A percentile compares a stretch with the other conserved stretches of the same genome.
phyloP scores from a whole-genome alignment of 2,113 vertebrate species.

The Trogon surrucura region DNA sequence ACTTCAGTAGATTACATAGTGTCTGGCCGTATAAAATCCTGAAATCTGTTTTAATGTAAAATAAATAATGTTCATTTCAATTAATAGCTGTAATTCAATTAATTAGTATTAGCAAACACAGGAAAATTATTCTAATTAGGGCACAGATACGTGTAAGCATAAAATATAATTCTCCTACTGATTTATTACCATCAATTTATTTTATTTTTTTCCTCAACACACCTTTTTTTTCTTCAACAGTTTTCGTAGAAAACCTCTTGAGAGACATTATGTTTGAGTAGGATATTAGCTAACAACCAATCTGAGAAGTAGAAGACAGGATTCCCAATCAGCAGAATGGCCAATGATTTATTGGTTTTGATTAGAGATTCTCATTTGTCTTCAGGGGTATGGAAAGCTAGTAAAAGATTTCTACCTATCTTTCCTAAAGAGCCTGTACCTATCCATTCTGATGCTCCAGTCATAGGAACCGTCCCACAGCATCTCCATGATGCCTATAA shows the following conservation, averaged over 20 bases:
- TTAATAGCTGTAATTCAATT: neutral
- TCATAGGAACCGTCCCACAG: no score
- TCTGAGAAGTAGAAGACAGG: constrained; percentile 18
- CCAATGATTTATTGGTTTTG: constrained; percentile 59
- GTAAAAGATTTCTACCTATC: constrained; percentile 34
- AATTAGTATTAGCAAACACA: neutral
- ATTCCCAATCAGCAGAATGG: constrained; percentile 55
- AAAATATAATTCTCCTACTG: neutral
- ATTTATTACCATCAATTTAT: neutral
- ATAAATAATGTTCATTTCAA: neutral
- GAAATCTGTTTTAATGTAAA: neutral
- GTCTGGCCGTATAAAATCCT: neutral
- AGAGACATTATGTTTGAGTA: constrained; percentile 46
- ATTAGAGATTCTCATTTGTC: constrained; percentile 59
- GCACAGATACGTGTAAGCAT: neutral
- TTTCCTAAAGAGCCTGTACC: no score
- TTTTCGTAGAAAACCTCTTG: constrained; percentile 1
- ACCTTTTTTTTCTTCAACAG: neutral
- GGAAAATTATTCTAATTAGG: neutral
- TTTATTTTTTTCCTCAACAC: neutral
- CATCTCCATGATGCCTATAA: no score
- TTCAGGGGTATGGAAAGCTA: constrained; percentile 36
- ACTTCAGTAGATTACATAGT: neutral
- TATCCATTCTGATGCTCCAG: no score
- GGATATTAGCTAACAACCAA: constrained; percentile 52